Base-by-base conservation (phyloP, 1,140 invertebrate species). In the Trachelipus rathkii region DNA sequence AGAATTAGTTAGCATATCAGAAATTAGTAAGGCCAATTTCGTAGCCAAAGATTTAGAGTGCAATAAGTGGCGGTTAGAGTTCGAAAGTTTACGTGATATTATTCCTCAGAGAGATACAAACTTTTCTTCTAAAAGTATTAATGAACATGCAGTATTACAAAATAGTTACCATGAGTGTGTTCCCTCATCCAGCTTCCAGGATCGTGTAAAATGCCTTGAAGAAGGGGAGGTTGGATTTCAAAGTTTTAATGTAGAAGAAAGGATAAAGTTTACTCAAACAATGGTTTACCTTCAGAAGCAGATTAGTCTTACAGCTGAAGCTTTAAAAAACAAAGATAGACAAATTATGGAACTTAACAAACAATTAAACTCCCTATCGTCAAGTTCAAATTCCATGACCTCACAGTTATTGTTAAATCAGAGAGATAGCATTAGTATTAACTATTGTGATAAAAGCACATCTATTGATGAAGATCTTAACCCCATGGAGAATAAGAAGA, bases 341-440 rank as follows among this genome's bases (percentile, higher is more conserved):
- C 75, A 50, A 70, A 76, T 43, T 53, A 46, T 13, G 45, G 53
- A 60, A 68, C 53, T 72, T 53, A 21, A 70, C 11, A 70, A 70
- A 6, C 10, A 21, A 72, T 72, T 44, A 45, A 15, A 50, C 7
- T 7, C 68, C 23, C 10, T 21, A 11, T 15, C 50, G 1, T 8
- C 50, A 21, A 21, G 10, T 21, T 21, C 24, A 33, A n/a, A 70
- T 23, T 11, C 24, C 23, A 70, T 11, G 11, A n/a, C 1, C n/a
- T 70, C 21, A 13, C 68, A 70, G 24, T 15, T 11, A 21, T 70
- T 24, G 15, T 21, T 21, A n/a, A 70, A 21, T 13, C 68, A 70
- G 11, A 11, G 21, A 10, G 11, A 70, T 13, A 21, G 11, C 10
- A 24, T 70, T 10, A 21, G 3, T n/a, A 21, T 11, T 13, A 70